Evolutionary conservation across 2,888 invertebrate species (phyloP).

Genomic region (Eupeodes luniger): DNA sequence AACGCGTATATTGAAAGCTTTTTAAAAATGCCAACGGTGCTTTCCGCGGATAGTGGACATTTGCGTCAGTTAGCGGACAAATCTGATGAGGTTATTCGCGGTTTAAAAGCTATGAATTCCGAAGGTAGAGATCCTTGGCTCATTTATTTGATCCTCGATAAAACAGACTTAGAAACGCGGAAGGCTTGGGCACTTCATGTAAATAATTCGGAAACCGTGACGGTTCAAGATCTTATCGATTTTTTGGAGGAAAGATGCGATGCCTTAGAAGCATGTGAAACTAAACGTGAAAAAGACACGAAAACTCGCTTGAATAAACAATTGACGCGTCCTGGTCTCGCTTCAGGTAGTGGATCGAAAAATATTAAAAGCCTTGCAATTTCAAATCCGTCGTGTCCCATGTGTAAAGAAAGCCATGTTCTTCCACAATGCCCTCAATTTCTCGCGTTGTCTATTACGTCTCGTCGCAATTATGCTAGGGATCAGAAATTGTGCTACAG

Average conservation of each 20-base stretch:
- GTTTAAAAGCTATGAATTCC: neutral
- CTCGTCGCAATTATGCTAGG: constrained; percentile 27
- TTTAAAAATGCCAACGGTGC: constrained; percentile 5
- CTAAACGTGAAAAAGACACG: neutral
- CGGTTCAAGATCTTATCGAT: neutral
- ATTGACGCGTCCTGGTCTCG: neutral
- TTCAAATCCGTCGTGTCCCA: neutral
- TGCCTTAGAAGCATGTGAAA: constrained; percentile 1
- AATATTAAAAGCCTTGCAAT: constrained; percentile 4
- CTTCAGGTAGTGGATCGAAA: neutral
- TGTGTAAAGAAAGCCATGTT: constrained; percentile 2
- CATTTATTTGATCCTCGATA: neutral
- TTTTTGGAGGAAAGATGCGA: constrained; percentile 12
- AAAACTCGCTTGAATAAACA: neutral
- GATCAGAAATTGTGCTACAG: constrained; percentile 36
- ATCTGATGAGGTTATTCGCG: constrained; percentile 22
- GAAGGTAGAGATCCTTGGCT: neutral
- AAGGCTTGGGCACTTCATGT: constrained; percentile 20
- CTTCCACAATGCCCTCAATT: constrained; percentile 19
- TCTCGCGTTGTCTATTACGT: constrained; percentile 19
- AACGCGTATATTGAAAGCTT: constrained; percentile 5
- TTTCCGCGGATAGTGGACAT: constrained; percentile 16
- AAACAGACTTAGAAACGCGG: constrained; percentile 10
- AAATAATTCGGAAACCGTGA: constrained; percentile 11
- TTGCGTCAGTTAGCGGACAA: constrained; percentile 1